Percentiles rank a stretch among this genome's conserved stretches.
Conservation (phyloP, 2,113 vertebrate genomes). For the Euleptes europaea region DNA sequence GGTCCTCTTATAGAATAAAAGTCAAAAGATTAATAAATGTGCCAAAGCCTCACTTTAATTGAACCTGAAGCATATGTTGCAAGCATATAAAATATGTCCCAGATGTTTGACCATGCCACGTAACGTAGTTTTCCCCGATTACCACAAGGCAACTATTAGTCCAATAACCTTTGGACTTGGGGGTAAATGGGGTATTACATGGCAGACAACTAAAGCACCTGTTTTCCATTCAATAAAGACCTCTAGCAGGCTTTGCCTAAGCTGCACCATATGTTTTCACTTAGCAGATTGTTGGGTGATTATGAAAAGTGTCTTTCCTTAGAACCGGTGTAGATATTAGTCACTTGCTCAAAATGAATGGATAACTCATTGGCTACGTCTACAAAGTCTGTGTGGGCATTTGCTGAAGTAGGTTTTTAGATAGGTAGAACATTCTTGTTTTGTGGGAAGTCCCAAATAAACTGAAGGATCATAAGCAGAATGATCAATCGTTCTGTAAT, state of each 20-base stretch:
- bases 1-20: conserved; percentile 78
- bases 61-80: conserved; percentile 95
- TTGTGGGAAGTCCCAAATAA: not conserved
- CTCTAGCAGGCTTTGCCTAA: conserved; percentile 85
- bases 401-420: conserved; percentile 34
- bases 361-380: conserved; percentile 76
- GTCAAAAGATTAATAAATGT: conserved; percentile 93
- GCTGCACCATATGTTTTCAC: conserved; percentile 87
- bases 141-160: conserved; percentile 95
- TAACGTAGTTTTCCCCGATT: conserved; percentile 79
- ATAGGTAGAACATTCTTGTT: conserved; percentile 1
- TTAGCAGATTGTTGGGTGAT: conserved; percentile 90
- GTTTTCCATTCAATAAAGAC: conserved; percentile 92
- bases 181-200: conserved; percentile 93
- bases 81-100: conserved; percentile 92
- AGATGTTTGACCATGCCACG: conserved; percentile 86
- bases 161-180: conserved; percentile 93
- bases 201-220: conserved; percentile 89
- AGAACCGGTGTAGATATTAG: conserved; percentile 82
- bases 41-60: conserved; percentile 96
- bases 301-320: conserved; percentile 93
- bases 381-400: conserved; percentile 67
- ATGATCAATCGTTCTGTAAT: conserved; percentile 23
- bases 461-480: conserved; percentile 6
- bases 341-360: conserved; percentile 82